phyloP scores from a whole-genome alignment of 2,888 invertebrate genomes.

The Meteorus colon region DNA sequence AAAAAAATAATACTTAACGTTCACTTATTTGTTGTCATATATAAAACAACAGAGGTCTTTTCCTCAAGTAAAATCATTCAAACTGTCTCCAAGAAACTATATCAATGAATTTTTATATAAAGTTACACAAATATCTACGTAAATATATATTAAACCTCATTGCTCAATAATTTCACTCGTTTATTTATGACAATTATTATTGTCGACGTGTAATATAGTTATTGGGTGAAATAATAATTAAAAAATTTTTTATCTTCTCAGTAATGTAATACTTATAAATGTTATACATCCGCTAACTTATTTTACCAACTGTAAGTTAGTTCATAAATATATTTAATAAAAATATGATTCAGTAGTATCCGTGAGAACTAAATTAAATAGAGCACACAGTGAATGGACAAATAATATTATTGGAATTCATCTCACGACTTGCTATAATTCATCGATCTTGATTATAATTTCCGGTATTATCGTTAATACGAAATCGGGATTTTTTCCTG shows the following conservation, averaged over 20 bases:
- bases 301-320: neutral
- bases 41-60: slow-evolving; percentile 12
- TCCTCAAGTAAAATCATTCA: slow-evolving; percentile 22
- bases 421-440: slow-evolving; percentile 51
- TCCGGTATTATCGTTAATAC: slow-evolving; percentile 58
- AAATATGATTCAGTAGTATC: slow-evolving; percentile 23
- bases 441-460: slow-evolving; percentile 62
- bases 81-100: slow-evolving; percentile 19
- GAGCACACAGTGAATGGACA: slow-evolving; percentile 42
- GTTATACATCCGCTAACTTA: neutral
- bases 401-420: slow-evolving; percentile 53
- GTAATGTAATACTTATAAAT: neutral
- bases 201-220: neutral
- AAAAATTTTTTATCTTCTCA: neutral
- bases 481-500: slow-evolving; percentile 63
- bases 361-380: slow-evolving; percentile 43
- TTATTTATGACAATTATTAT: slow-evolving; percentile 9
- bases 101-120: slow-evolving; percentile 18
- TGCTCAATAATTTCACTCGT: neutral
- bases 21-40: slow-evolving; percentile 27
- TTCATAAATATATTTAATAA: slow-evolving; percentile 8
- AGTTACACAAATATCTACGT: neutral
- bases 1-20: slow-evolving; percentile 10
- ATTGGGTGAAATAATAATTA: slow-evolving; percentile 6
- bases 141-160: neutral